phyloP scores from a whole-genome alignment of 2,888 invertebrate species.

The Drosophila neutralis region DNA sequence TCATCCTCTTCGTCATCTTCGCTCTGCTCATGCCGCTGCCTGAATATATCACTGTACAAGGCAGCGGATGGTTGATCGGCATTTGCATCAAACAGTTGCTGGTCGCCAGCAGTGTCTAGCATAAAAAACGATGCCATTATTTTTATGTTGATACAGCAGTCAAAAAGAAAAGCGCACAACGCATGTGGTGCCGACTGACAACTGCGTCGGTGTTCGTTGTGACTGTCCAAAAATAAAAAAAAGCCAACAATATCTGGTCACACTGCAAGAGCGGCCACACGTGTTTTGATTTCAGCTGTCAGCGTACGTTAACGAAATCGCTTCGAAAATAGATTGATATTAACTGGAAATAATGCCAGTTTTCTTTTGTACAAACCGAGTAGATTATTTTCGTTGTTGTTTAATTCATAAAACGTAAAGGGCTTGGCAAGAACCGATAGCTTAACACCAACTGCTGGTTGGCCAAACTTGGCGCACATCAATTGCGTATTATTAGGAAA shows the following conservation, averaged over 20 bases:
- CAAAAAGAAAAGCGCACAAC: slow-evolving; percentile 8
- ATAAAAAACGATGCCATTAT: slow-evolving; percentile 80
- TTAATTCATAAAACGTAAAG: slow-evolving; percentile 44
- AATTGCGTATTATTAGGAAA: slow-evolving; percentile 49
- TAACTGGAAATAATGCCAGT: slow-evolving; percentile 48
- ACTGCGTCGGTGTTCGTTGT: slow-evolving; percentile 9
- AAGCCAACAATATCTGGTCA: slow-evolving; percentile 15
- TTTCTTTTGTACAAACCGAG: slow-evolving; percentile 15
- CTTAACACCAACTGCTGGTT: neutral
- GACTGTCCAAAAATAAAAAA: slow-evolving; percentile 11
- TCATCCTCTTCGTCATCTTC: slow-evolving; percentile 51
- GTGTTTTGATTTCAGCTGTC: slow-evolving; percentile 53
- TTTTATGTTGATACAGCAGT: slow-evolving; percentile 5
- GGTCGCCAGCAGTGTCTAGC: slow-evolving; percentile 79
- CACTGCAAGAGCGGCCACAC: slow-evolving; percentile 34
- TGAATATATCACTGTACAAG: slow-evolving; percentile 26
- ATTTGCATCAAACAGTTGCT: slow-evolving; percentile 60
- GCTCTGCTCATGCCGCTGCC: slow-evolving; percentile 12
- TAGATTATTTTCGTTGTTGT: slow-evolving; percentile 19
- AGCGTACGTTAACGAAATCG: slow-evolving; percentile 17
- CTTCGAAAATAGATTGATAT: slow-evolving; percentile 13
- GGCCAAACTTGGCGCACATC: neutral
- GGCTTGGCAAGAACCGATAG: neutral
- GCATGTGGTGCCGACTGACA: slow-evolving; percentile 27
- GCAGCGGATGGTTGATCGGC: neutral